These are phyloP conservation scores for Sus scrofa DNA, from an alignment of 2,113 vertebrate species.

Conservation along the genomic window T2T-Sscrofa CM000822.6:71016001-71016500, in stretches of 20 bases:
- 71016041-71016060: not conserved
- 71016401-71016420: not conserved
- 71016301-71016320: not conserved
- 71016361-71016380: not conserved
- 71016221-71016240: not conserved
- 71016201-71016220: not conserved
- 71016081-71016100: not conserved
- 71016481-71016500: slow-evolving; percentile 21
- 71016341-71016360: not conserved
- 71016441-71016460: not conserved
- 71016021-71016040: not conserved
- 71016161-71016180: not conserved
- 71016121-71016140: not conserved
- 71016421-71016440: not conserved
- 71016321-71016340: not conserved
- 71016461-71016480: not conserved
- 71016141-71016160: not conserved
- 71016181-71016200: not conserved
- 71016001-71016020: not conserved
- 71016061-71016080: not conserved
- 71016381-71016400: not conserved
- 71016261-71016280: not conserved
- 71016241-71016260: not conserved
- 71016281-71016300: not conserved
- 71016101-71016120: not conserved